Evolutionary conservation across 2,888 invertebrate genomes (phyloP).

Genomic region (Galerucella calmariensis): DNA sequence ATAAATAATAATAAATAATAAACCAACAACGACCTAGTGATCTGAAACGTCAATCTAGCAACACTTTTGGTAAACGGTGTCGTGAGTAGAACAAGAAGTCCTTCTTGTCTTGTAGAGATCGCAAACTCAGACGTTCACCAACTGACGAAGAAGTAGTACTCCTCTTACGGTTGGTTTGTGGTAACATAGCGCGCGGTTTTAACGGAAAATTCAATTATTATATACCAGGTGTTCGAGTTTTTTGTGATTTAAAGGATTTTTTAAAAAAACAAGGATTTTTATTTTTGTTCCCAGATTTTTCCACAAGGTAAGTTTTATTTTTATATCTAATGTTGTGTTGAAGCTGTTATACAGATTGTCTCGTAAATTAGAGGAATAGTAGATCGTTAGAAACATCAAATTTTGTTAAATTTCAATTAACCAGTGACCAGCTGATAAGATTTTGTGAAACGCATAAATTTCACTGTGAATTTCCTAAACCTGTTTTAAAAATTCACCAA

Average conservation of each 20-base stretch:
- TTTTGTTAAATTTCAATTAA: too few relatives aligned
- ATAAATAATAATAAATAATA: slow-evolving; percentile 13
- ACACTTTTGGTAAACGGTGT: slow-evolving; percentile 29
- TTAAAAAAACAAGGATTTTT: background rate
- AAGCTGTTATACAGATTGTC: too few relatives aligned
- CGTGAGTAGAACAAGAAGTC: slow-evolving; percentile 29
- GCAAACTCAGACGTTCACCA: slow-evolving; percentile 24
- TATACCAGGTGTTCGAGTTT: background rate
- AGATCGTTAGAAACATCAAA: too few relatives aligned
- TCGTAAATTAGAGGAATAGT: too few relatives aligned
- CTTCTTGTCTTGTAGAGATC: slow-evolving; percentile 13
- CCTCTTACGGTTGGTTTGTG: background rate
- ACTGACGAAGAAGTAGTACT: slow-evolving; percentile 25
- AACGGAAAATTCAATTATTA: slow-evolving; percentile 5
- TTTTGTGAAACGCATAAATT: too few relatives aligned
- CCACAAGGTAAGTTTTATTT: background rate
- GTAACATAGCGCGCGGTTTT: background rate
- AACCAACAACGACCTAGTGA: slow-evolving; percentile 34
- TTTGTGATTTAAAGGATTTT: slow-evolving; percentile 6
- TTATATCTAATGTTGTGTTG: background rate
- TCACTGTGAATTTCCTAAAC: too few relatives aligned
- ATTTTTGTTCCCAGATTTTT: background rate
- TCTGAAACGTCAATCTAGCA: slow-evolving; percentile 19
- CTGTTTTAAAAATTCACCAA: too few relatives aligned
- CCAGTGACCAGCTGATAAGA: too few relatives aligned